These are phyloP conservation scores for Bufo bufo DNA, from an alignment of 2,113 vertebrate species.

Conservation along the genomic window DNA sequence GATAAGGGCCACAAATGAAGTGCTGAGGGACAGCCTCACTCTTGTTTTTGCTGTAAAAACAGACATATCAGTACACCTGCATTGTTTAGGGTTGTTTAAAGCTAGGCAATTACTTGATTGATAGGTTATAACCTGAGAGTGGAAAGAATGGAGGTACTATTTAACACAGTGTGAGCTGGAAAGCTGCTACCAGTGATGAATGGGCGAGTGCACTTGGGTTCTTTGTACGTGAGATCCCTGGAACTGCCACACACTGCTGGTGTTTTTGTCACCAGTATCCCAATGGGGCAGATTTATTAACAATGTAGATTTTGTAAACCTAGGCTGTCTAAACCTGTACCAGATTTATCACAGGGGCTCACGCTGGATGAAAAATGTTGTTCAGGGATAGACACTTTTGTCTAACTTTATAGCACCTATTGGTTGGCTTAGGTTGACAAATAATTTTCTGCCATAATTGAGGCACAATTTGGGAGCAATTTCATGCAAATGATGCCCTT, in stretches of 20 bases:
- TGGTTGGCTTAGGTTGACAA: too few relatives aligned
- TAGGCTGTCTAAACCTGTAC: too few relatives aligned
- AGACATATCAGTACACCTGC: neutral
- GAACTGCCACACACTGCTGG: neutral
- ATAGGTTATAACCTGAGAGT: neutral
- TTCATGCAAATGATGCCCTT: too few relatives aligned
- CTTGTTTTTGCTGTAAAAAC: neutral
- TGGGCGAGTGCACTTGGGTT: neutral
- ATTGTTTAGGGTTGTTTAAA: constrained; percentile 4
- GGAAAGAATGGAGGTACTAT: neutral
- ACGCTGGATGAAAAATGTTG: too few relatives aligned
- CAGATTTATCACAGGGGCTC: too few relatives aligned
- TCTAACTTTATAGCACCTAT: too few relatives aligned
- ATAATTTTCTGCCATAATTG: too few relatives aligned
- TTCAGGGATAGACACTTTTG: too few relatives aligned
- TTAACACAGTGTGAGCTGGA: neutral
- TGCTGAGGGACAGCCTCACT: neutral
- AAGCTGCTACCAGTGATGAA: neutral
- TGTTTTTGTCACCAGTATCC: neutral
- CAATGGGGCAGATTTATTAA: too few relatives aligned
- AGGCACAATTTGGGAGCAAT: too few relatives aligned
- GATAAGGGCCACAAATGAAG: neutral
- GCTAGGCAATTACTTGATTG: neutral
- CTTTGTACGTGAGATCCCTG: neutral
- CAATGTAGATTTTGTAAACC: too few relatives aligned